A percentile compares a stretch with the other conserved stretches of the same genome.
Conservation (phyloP, 2,888 invertebrate species). For the Mythimna impura region DNA sequence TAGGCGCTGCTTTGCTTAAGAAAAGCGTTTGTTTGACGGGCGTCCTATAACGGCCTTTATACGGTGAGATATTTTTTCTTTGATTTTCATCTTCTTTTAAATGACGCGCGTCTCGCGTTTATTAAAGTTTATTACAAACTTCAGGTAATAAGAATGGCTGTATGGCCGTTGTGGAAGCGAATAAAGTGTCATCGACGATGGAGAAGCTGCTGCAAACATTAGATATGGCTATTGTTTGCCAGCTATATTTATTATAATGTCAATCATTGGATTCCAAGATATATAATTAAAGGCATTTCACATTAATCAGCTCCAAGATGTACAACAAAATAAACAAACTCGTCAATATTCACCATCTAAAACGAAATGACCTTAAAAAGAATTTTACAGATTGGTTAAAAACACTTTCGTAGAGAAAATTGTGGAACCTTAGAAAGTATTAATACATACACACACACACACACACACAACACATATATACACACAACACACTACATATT, state of each 20-base stretch:
- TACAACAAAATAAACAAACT: too few relatives aligned
- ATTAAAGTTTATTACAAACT: constrained; percentile 66
- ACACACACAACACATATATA: too few relatives aligned
- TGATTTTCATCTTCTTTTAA: constrained; percentile 63
- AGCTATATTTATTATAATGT: not conserved
- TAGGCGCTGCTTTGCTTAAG: constrained; percentile 89
- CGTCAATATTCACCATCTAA: too few relatives aligned
- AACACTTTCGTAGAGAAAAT: too few relatives aligned
- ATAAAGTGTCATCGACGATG: constrained; percentile 14
- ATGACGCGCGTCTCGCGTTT: constrained; percentile 61
- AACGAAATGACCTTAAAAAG: too few relatives aligned
- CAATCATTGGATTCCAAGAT: not conserved
- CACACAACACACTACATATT: too few relatives aligned
- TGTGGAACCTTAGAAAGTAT: too few relatives aligned
- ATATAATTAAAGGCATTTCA: not conserved
- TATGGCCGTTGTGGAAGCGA: constrained; percentile 19
- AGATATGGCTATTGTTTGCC: not conserved
- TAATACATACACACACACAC: too few relatives aligned
- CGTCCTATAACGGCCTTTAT: constrained; percentile 74
- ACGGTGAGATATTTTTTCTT: constrained; percentile 67
- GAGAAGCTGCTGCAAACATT: constrained; percentile 20
- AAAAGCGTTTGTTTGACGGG: constrained; percentile 87
- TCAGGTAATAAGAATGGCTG: constrained; percentile 44
- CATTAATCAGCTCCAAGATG: too few relatives aligned
- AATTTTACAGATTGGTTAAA: too few relatives aligned